These are phyloP conservation scores for Podarcis raffonei DNA, from an alignment of 2,113 vertebrate genomes.

Conservation along the genomic window DNA sequence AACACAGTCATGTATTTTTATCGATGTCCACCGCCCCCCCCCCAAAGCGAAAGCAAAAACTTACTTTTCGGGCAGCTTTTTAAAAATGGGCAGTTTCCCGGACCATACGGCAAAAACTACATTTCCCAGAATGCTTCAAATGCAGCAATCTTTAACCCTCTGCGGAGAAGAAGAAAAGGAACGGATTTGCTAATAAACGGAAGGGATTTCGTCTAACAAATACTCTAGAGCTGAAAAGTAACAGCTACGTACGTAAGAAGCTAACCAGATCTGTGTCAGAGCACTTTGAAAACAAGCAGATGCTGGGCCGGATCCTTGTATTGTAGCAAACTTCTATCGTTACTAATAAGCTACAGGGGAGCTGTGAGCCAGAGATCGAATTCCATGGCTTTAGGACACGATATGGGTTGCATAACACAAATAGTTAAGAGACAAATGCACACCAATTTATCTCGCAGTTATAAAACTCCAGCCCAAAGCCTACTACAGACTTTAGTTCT, in stretches of 20 bases:
- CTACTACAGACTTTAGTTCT: background rate
- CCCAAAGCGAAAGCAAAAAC: slow-evolving; percentile 21
- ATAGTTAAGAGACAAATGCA: background rate
- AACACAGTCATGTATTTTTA: background rate
- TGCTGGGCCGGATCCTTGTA: background rate
- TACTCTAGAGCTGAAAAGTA: background rate
- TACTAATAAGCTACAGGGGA: background rate
- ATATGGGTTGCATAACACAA: background rate
- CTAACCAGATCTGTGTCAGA: background rate
- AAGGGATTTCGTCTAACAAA: background rate
- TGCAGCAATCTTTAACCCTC: background rate
- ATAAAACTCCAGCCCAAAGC: background rate
- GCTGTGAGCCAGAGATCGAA: background rate
- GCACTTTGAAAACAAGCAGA: background rate
- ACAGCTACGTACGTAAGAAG: too few relatives aligned
- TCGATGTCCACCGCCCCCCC: too few relatives aligned
- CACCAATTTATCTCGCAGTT: background rate
- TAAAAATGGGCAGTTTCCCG: background rate
- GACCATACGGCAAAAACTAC: too few relatives aligned
- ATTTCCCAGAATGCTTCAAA: slow-evolving; percentile 11
- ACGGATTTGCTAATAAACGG: background rate
- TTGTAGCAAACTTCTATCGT: background rate
- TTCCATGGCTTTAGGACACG: background rate
- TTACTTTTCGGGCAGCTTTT: slow-evolving; percentile 37
- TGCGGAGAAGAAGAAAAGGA: rapidly evolving